phyloP scores from a whole-genome alignment of 1,140 invertebrate species.

The Ditylenchus dipsaci region DNA sequence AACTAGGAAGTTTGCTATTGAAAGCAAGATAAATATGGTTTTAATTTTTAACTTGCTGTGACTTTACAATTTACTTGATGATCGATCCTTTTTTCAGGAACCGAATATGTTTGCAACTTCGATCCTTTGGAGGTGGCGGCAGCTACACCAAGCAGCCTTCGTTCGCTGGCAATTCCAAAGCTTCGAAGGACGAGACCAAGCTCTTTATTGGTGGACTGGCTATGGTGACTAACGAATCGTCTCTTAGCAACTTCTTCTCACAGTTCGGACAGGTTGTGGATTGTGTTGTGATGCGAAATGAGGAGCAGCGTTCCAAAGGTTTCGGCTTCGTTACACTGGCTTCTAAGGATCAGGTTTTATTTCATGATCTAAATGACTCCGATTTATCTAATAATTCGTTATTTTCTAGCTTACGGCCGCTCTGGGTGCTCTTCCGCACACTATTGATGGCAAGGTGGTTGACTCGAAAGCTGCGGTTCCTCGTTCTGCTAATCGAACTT shows the following conservation, averaged over 20 bases:
- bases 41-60: too few relatives aligned
- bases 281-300: constrained; percentile 95
- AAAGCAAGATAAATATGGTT: too few relatives aligned
- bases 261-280: constrained; percentile 95
- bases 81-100: too few relatives aligned
- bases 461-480: constrained; percentile 20
- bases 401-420: constrained; percentile 12
- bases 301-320: constrained; percentile 80
- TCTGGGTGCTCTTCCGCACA: constrained; percentile 14
- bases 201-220: constrained; percentile 93
- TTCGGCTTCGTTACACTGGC: constrained; percentile 44
- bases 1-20: too few relatives aligned
- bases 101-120: too few relatives aligned
- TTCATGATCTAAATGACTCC: neutral
- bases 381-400: neutral
- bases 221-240: constrained; percentile 86
- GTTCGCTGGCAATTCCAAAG: too few relatives aligned
- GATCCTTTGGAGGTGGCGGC: too few relatives aligned
- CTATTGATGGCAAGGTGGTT: constrained; percentile 20
- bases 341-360: constrained; percentile 16
- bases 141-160: too few relatives aligned
- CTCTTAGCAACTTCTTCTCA: constrained; percentile 84
- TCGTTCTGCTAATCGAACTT: neutral
- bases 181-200: constrained; percentile 65
- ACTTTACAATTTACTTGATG: too few relatives aligned